Evolutionary conservation across 2,113 vertebrate genomes (phyloP).

Genomic region (Platichthys flesus): DNA sequence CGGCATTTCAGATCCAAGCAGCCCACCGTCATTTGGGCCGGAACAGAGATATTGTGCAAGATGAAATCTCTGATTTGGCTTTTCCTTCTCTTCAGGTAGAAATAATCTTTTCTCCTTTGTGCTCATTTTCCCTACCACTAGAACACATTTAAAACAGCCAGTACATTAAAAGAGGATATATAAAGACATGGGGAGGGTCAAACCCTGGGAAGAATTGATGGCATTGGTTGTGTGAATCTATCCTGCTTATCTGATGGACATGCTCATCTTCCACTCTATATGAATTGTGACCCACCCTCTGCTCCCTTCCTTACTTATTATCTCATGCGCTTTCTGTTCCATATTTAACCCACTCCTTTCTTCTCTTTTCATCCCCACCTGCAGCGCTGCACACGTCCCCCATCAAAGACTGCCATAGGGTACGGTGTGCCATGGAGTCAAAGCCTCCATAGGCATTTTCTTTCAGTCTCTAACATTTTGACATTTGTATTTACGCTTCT

Average conservation of each 20-base stretch:
- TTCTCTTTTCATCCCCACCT: neutral
- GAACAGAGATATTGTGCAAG: too few species aligned
- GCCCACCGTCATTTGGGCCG: neutral
- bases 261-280: slow-evolving; percentile 9
- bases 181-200: neutral
- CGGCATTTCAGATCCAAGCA: neutral
- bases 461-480: neutral
- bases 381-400: neutral
- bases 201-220: slow-evolving; percentile 16
- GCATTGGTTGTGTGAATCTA: slow-evolving; percentile 10
- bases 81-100: neutral
- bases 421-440: neutral
- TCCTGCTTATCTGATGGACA: neutral
- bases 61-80: neutral
- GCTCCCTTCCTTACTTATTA: slow-evolving; percentile 1
- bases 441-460: neutral
- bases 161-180: neutral
- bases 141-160: neutral
- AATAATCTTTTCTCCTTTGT: neutral
- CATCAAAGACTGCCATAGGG: neutral
- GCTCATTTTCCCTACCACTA: neutral
- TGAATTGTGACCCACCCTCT: neutral
- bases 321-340: neutral
- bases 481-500: slow-evolving; percentile 14
- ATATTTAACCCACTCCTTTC: neutral